A percentile compares a stretch with the other conserved stretches of the same genome.
phyloP scores from a whole-genome alignment of 2,888 invertebrate genomes.

The Auanema freiburgensis region DNA sequence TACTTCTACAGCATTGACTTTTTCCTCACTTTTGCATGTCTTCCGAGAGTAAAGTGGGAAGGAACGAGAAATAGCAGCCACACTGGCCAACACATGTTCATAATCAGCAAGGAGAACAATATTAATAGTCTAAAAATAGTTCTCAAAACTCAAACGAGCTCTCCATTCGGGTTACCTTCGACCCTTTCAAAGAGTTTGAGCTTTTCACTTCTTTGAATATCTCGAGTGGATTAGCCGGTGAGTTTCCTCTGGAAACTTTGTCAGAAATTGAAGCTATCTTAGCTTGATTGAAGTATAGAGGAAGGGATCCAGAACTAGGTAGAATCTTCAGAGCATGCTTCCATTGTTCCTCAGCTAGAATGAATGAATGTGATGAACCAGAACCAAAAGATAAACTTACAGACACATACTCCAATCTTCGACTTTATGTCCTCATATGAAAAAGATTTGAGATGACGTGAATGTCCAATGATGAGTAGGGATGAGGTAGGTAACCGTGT shows the following conservation, averaged over 20 bases:
- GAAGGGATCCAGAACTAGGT: conserved; percentile 31
- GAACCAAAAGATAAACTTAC: neutral
- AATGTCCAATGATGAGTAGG: conserved; percentile 32
- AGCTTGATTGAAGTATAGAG: conserved; percentile 51
- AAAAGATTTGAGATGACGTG: conserved; percentile 30
- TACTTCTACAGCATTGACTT: conserved; percentile 32
- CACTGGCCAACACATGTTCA: conserved; percentile 78
- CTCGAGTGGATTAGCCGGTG: conserved; percentile 44
- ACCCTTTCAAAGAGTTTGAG: conserved; percentile 26
- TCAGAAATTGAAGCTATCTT: conserved; percentile 50
- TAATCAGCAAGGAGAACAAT: conserved; percentile 65
- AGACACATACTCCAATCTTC: conserved; percentile 7
- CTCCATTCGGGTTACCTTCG: conserved; percentile 25
- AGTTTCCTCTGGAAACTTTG: conserved; percentile 40
- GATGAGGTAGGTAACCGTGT: conserved; percentile 22
- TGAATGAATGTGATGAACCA: neutral
- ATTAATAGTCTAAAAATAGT: conserved; percentile 37
- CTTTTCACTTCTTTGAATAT: conserved; percentile 43
- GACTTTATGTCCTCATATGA: conserved; percentile 8
- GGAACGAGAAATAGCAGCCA: conserved; percentile 79
- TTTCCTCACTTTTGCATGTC: conserved; percentile 42
- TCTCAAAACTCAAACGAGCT: neutral
- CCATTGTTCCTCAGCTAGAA: conserved; percentile 38
- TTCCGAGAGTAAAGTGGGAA: conserved; percentile 77
- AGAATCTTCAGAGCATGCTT: conserved; percentile 26